A percentile compares a stretch with the other conserved stretches of the same genome.
phyloP scores from a whole-genome alignment of 1,140 invertebrate species.

The Lepidurus arcticus region DNA sequence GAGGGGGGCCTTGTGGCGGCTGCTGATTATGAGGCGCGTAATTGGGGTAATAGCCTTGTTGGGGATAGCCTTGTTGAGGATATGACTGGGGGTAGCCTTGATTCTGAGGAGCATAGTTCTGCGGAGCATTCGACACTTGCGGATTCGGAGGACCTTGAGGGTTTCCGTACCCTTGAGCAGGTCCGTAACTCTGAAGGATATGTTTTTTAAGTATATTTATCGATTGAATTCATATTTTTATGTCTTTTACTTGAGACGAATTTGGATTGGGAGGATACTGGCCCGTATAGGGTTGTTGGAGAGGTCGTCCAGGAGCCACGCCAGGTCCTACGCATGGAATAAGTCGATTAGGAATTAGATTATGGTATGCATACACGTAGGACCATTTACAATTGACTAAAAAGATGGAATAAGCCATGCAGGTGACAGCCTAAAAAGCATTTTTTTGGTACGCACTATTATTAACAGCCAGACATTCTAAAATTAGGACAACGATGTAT shows the following conservation, averaged over 20 bases:
- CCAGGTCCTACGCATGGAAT: conserved; percentile 24
- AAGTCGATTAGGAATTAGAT: background rate
- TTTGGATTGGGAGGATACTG: conserved; percentile 35
- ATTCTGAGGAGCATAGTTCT: conserved; percentile 47
- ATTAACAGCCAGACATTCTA: background rate
- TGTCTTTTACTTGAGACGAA: conserved; percentile 30
- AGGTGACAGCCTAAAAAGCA: background rate
- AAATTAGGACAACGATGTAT: background rate
- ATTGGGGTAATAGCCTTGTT: conserved; percentile 38
- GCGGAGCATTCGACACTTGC: conserved; percentile 45
- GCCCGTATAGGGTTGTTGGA: conserved; percentile 29
- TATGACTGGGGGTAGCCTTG: conserved; percentile 54
- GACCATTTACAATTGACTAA: background rate
- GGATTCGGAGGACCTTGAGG: conserved; percentile 37
- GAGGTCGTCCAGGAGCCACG: background rate
- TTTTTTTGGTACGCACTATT: background rate
- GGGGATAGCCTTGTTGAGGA: conserved; percentile 51
- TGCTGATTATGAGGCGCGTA: conserved; percentile 32
- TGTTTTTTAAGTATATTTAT: background rate
- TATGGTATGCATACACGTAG: background rate
- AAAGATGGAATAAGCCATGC: background rate
- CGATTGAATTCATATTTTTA: background rate
- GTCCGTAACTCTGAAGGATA: conserved; percentile 35
- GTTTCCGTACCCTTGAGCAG: conserved; percentile 30
- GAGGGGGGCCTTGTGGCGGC: conserved; percentile 36